Evolutionary conservation across 1,140 invertebrate genomes (phyloP), one percentile per base, ranked within the genome.

Genomic region (Anastrepha ludens): DNA sequence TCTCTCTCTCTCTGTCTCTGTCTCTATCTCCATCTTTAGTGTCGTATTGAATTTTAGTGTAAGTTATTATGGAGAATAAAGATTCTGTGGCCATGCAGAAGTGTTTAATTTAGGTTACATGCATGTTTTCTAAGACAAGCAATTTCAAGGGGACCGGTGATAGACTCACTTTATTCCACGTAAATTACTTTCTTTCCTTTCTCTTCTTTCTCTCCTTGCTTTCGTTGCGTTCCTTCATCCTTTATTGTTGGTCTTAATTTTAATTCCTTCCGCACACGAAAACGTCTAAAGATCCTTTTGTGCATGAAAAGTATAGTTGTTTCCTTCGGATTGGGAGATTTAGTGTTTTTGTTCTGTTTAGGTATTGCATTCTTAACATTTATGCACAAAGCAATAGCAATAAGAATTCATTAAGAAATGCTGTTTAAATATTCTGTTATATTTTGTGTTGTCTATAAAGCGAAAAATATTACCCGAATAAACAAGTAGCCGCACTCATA

Each of bases 401-500:
- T 86, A 86, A 86, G 85, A 64, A 86, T 86, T 86, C 64, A 86
- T 86, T 86, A 86, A 60, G 60, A 86, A 86, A 86, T 62, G 58
- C 85, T 86, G 60, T 86, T 86, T 60, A 86, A 86, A 86, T 86
- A 86, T 86, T 86, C 85, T 9, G 85, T 58, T 39, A 60, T 86
- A 64, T 64, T 86, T 74, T 74, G 29, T 60, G 55, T 86, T 60
- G 81, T 50, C 81, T 59, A 85, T 85, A 85, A 85, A 85, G 58
- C 8, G 81, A 60, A 85, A 74, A 47, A 74, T 74, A 74, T 74
- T 74, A n/a, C 67, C 65, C 67, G 17, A 13, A 47, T 74, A 74
- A 74, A 47, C 41, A 44, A 47, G 41, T 74, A 55, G 50, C 11
- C 11, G 3, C 50, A 55, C 11, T 55, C 11, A 55, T 55, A 11